Conservation (phyloP, 2,113 vertebrate genomes). For the Petrocephalus microphthalmus region DNA sequence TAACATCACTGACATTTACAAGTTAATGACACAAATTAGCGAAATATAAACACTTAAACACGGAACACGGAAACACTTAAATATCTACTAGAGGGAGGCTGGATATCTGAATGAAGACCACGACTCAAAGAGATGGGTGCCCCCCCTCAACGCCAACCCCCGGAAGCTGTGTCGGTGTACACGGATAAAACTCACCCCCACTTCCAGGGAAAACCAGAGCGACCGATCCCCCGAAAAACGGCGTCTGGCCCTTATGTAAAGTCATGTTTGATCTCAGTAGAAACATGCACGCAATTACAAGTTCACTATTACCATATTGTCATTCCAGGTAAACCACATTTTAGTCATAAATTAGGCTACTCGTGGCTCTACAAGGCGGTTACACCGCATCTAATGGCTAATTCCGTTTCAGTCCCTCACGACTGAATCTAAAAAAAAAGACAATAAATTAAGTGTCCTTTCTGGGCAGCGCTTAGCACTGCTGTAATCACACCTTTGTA, state of each 20-base stretch:
- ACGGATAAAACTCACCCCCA: not conserved
- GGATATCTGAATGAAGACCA: not conserved
- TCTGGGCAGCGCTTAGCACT: not conserved
- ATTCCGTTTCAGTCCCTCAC: not conserved
- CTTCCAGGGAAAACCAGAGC: not conserved
- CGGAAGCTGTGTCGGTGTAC: not conserved
- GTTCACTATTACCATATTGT: not conserved
- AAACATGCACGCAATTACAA: not conserved
- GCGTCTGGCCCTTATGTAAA: not conserved
- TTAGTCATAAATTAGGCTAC: not conserved
- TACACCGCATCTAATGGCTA: not conserved
- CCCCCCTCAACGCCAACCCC: not conserved
- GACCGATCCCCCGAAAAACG: not conserved
- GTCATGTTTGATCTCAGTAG: slow-evolving; percentile 6
- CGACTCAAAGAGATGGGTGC: not conserved
- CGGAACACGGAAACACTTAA: not conserved
- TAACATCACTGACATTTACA: not conserved
- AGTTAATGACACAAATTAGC: not conserved
- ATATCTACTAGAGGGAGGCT: not conserved
- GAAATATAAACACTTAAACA: not conserved
- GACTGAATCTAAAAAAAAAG: not conserved
- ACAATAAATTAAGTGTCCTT: not conserved
- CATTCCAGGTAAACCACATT: not conserved
- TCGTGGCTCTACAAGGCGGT: not conserved
- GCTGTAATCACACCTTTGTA: not conserved